Percentiles rank a stretch among this genome's conserved stretches.
Evolutionary conservation across 2,888 invertebrate genomes (phyloP).

Genomic region (Branchipolynoe longqiensis): DNA sequence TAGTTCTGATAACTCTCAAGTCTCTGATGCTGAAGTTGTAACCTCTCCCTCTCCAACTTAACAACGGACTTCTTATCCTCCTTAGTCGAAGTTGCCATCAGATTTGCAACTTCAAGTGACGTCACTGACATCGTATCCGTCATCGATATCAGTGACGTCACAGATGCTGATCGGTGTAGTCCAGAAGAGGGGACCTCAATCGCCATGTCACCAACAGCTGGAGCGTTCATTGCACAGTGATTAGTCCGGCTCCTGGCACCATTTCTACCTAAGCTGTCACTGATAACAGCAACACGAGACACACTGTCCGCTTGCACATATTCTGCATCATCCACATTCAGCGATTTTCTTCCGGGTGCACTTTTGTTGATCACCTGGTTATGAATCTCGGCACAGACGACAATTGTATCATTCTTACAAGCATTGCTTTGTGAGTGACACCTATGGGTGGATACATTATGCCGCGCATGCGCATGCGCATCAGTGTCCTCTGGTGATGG

Average conservation of each 20-base stretch:
- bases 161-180: slow-evolving; percentile 1
- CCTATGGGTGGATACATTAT: not conserved
- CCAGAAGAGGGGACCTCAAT: not conserved
- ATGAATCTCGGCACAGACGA: no score
- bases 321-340: not conserved
- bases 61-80: slow-evolving; percentile 38
- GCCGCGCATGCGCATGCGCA: no score
- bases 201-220: not conserved
- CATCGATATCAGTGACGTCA: slow-evolving; percentile 42
- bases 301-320: slow-evolving; percentile 11
- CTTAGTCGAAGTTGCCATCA: slow-evolving; percentile 14
- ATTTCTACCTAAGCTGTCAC: not conserved
- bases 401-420: no score
- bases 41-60: slow-evolving; percentile 29
- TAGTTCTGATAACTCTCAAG: slow-evolving; percentile 42
- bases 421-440: slow-evolving; percentile 15
- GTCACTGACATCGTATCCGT: slow-evolving; percentile 50
- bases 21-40: slow-evolving; percentile 32
- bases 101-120: slow-evolving; percentile 37
- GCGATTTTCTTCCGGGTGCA: no score
- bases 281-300: not conserved
- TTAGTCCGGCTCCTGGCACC: not conserved
- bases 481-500: slow-evolving; percentile 2
- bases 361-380: slow-evolving; percentile 5
- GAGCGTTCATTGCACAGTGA: not conserved